Evolutionary conservation across 2,113 vertebrate genomes (phyloP).

Genomic region (Eptesicus fuscus): DNA sequence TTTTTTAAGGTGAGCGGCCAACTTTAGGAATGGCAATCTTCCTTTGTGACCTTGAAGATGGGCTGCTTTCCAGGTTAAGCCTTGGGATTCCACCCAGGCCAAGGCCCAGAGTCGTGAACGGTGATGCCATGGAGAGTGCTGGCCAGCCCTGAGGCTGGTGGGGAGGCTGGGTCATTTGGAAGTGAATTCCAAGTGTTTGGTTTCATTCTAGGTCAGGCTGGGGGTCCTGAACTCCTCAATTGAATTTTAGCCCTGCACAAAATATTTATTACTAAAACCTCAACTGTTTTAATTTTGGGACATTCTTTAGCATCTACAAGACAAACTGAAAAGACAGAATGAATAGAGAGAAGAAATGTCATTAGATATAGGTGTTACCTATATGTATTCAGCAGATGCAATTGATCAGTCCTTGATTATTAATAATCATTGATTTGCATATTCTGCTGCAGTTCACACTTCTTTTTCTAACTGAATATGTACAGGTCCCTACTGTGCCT

Average conservation of each 20-base stretch:
- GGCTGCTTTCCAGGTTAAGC: not conserved
- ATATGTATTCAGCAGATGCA: not conserved
- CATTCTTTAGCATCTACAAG: not conserved
- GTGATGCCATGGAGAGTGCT: not conserved
- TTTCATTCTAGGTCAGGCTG: not conserved
- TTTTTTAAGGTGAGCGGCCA: not conserved
- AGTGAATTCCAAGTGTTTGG: not conserved
- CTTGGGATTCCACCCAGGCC: not conserved
- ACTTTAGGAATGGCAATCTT: not conserved
- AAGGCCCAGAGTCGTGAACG: too few species aligned
- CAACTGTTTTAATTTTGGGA: not conserved
- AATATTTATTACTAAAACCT: not conserved
- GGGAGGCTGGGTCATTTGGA: not conserved
- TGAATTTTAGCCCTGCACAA: not conserved
- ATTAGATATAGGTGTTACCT: not conserved
- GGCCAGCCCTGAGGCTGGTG: accelerated
- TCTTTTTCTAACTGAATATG: not conserved
- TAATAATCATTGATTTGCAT: not conserved
- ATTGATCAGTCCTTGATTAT: not conserved
- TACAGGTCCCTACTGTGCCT: not conserved
- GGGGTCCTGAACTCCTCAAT: not conserved
- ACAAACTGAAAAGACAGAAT: not conserved
- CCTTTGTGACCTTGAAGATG: not conserved
- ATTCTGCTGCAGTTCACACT: not conserved
- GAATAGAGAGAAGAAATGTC: not conserved